Percentiles rank a stretch among this genome's conserved stretches.
phyloP scores from a whole-genome alignment of 1,140 invertebrate species.

The Cyphomyrmex costatus region DNA sequence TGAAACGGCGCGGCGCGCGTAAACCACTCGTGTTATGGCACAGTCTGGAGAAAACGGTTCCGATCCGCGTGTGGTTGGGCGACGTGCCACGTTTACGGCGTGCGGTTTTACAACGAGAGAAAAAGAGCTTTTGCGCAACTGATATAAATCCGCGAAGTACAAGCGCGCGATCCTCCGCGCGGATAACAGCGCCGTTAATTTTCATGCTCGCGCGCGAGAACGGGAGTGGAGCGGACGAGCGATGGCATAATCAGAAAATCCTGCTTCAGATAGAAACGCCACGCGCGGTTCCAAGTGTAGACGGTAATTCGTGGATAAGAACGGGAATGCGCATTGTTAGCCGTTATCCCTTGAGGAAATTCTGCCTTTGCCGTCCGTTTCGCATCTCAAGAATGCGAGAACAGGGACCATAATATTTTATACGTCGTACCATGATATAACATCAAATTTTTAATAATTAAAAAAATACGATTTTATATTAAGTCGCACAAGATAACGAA shows the following conservation, averaged over 20 bases:
- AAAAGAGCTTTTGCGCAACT: constrained; percentile 45
- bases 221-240: constrained; percentile 6
- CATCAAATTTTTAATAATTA: background rate
- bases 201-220: constrained; percentile 36
- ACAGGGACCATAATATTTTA: background rate
- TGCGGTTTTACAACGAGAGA: constrained; percentile 10
- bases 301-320: constrained; percentile 16
- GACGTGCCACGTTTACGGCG: constrained; percentile 60
- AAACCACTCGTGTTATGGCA: constrained; percentile 36
- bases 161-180: constrained; percentile 35
- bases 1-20: background rate
- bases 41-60: constrained; percentile 31
- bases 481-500: background rate
- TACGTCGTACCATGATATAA: background rate
- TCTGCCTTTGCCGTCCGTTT: background rate
- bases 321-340: constrained; percentile 26
- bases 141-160: constrained; percentile 58
- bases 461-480: background rate
- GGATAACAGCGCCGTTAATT: constrained; percentile 58
- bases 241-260: constrained; percentile 53
- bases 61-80: constrained; percentile 41
- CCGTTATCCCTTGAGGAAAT: constrained; percentile 27
- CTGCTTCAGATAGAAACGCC: constrained; percentile 19
- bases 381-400: background rate
- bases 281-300: background rate